phyloP scores from a whole-genome alignment of 2,113 vertebrate species.

The Cyprinodon brontotheroides region DNA sequence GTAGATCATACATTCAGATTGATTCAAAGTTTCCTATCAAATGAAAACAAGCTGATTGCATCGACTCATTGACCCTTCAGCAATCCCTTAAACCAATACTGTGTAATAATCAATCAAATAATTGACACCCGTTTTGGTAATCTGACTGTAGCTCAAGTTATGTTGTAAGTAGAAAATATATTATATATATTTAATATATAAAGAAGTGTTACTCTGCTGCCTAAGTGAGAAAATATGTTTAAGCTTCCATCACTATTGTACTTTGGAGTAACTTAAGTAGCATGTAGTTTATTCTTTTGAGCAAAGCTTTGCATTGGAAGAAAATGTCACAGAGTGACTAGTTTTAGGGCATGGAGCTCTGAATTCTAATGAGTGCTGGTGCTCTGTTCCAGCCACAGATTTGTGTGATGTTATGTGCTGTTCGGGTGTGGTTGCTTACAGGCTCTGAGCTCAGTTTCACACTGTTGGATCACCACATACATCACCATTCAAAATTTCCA shows the following conservation, averaged over 20 bases:
- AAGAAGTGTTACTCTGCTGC: neutral
- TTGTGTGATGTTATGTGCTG: constrained; percentile 54
- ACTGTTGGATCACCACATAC: constrained; percentile 37
- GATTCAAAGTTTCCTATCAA: neutral
- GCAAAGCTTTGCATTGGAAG: constrained; percentile 4
- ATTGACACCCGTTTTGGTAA: neutral
- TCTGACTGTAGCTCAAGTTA: no score
- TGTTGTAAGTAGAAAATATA: no score
- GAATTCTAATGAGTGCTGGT: constrained; percentile 30
- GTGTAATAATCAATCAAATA: neutral
- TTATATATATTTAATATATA: no score
- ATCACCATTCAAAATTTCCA: constrained; percentile 15
- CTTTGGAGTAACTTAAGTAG: neutral
- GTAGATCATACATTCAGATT: no score
- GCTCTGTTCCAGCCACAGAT: constrained; percentile 37
- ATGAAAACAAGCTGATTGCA: neutral
- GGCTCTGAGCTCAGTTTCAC: no score
- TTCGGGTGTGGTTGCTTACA: constrained; percentile 59
- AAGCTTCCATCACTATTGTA: neutral
- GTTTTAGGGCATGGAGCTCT: constrained; percentile 27
- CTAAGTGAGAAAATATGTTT: no score
- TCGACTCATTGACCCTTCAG: no score
- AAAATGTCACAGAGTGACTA: constrained; percentile 19
- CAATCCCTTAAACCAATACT: neutral
- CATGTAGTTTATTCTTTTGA: neutral